phyloP scores from a whole-genome alignment of 2,888 invertebrate species.

The Conus canariensis region DNA sequence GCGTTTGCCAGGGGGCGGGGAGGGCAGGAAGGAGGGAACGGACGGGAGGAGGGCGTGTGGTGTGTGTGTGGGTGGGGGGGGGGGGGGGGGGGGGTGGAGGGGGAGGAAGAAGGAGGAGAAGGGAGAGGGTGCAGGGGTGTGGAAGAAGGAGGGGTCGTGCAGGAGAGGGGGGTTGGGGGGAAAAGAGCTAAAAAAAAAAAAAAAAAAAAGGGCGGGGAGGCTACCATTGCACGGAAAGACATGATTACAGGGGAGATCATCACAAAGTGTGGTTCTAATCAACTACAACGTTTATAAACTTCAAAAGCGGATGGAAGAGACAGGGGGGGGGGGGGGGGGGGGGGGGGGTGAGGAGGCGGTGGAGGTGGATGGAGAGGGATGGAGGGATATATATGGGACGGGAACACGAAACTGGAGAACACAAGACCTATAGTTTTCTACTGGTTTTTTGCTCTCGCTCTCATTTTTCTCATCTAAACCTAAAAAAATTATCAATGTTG shows the following conservation, averaged over 20 bases:
- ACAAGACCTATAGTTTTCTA: neutral
- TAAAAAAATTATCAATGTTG: too few species aligned
- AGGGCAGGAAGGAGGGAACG: neutral
- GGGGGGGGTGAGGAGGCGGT: neutral
- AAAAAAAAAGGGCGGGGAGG: neutral
- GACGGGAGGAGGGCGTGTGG: too few species aligned
- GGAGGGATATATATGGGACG: neutral
- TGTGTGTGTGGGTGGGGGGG: too few species aligned
- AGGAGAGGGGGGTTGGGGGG: neutral
- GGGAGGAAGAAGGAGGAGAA: too few species aligned
- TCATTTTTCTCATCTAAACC: neutral
- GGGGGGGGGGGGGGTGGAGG: too few species aligned
- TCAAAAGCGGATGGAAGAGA: neutral
- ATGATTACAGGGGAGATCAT: conserved; percentile 21
- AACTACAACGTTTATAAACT: conserved; percentile 11
- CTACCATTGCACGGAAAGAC: neutral
- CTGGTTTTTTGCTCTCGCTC: neutral
- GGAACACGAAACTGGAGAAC: neutral
- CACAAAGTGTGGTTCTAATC: conserved; percentile 8
- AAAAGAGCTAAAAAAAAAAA: neutral
- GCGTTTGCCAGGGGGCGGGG: neutral
- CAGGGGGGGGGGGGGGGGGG: neutral
- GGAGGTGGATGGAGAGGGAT: neutral
- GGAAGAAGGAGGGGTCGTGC: too few species aligned
- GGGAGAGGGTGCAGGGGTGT: too few species aligned